Evolutionary conservation across 1,140 invertebrate genomes (phyloP), one percentile per base, ranked within the genome.

Genomic region (Lordiphosa clarofinis): DNA sequence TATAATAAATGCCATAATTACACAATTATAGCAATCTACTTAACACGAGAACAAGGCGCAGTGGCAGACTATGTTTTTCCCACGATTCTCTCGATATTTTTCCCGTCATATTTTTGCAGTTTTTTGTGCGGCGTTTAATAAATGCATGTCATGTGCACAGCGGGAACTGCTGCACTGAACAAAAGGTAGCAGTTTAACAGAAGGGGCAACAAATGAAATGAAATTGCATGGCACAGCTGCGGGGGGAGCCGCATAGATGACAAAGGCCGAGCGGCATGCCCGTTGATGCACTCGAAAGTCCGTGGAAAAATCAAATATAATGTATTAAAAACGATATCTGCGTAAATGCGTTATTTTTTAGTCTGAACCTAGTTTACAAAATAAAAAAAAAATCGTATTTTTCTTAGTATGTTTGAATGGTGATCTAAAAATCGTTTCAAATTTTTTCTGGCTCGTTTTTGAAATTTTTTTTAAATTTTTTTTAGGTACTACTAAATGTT

Each of bases 331-430:
- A 21, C 0, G 58, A 15, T 15, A 44, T 52, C 62, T 57, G 54
- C 65, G 74, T 66, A 70, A 79, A 76, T 76, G 65, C 60, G 63
- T 69, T 50, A 56, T 65, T 73, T 78, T 71, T 71, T n/a, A n/a
- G n/a, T n/a, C n/a, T n/a, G n/a, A n/a, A n/a, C n/a, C n/a, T n/a
- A n/a, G n/a, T n/a, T n/a, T n/a, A n/a, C n/a, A n/a, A n/a, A n/a
- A n/a, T n/a, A n/a, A n/a, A n/a, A n/a, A n/a, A n/a, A n/a, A n/a
- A n/a, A n/a, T n/a, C n/a, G n/a, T n/a, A n/a, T n/a, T n/a, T n/a
- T n/a, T n/a, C n/a, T n/a, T n/a, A n/a, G n/a, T n/a, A n/a, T n/a
- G n/a, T n/a, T n/a, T n/a, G n/a, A n/a, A n/a, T n/a, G n/a, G n/a
- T n/a, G n/a, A n/a, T n/a, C n/a, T n/a, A n/a, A n/a, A n/a, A n/a